A percentile compares a stretch with the other conserved stretches of the same genome.
phyloP scores from a whole-genome alignment of 2,888 invertebrate species.

The Vesta saturnalis region DNA sequence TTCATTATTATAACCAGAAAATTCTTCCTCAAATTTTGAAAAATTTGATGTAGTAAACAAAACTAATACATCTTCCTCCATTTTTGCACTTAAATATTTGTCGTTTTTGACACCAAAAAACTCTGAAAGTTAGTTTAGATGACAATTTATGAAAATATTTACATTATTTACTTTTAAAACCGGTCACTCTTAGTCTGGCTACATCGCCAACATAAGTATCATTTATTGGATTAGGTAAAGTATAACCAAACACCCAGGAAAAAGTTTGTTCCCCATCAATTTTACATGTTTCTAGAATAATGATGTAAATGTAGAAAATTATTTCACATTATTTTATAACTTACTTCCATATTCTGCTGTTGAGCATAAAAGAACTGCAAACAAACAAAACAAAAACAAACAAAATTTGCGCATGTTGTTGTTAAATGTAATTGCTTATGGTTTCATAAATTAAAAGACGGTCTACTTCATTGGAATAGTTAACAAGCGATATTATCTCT shows the following conservation, averaged over 20 bases:
- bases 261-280: neutral
- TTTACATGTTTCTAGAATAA: constrained; percentile 11
- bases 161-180: constrained; percentile 9
- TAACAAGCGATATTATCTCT: neutral
- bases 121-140: neutral
- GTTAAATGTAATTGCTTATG: too few relatives aligned
- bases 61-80: neutral
- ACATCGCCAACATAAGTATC: constrained; percentile 15
- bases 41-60: constrained; percentile 8
- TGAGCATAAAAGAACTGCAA: too few relatives aligned
- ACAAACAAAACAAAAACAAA: too few relatives aligned
- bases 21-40: constrained; percentile 13
- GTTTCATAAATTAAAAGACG: neutral
- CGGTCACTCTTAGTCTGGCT: neutral
- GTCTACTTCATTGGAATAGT: neutral
- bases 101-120: neutral
- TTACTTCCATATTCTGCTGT: too few relatives aligned
- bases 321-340: too few relatives aligned
- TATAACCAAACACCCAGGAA: neutral
- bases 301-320: too few relatives aligned
- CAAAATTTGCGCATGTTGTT: too few relatives aligned
- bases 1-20: neutral
- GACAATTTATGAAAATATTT: neutral
- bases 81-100: neutral
- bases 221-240: neutral